phyloP scores from a whole-genome alignment of 1,140 invertebrate genomes.

The Neodiprion virginianus region DNA sequence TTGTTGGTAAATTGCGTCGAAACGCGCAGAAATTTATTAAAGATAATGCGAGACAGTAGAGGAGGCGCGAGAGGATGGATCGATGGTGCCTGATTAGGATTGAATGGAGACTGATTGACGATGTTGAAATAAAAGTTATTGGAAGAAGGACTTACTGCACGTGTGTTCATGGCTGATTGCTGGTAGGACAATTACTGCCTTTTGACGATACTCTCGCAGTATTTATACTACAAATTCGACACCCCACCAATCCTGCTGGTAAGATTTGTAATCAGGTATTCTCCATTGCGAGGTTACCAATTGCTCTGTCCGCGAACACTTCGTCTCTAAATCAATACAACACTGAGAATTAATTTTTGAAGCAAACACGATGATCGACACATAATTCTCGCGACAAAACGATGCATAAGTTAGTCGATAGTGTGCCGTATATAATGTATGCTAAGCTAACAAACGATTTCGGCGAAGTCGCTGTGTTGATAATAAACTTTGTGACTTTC shows the following conservation, averaged over 20 bases:
- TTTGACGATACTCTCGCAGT: background rate
- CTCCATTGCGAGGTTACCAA: too few relatives aligned
- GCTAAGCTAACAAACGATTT: background rate
- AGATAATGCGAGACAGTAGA: too few relatives aligned
- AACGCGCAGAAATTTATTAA: too few relatives aligned
- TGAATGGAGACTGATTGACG: too few relatives aligned
- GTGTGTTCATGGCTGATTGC: background rate
- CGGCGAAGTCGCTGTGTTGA: background rate
- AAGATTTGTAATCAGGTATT: too few relatives aligned
- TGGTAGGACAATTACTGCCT: background rate
- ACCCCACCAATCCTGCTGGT: background rate
- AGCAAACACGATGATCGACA: background rate
- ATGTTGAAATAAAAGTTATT: too few relatives aligned
- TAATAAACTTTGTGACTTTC: background rate
- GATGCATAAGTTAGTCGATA: background rate
- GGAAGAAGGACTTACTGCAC: background rate
- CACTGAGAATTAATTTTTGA: too few relatives aligned
- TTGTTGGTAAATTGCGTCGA: too few relatives aligned
- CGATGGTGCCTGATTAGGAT: too few relatives aligned
- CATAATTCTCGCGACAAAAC: background rate
- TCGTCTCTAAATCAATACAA: too few relatives aligned
- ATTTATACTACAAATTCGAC: background rate
- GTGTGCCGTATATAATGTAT: background rate
- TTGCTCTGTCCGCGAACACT: too few relatives aligned
- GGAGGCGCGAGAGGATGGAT: too few relatives aligned